These are phyloP conservation scores for Beroe ovata DNA, from an alignment of 37 sponge, comb jelly and placozoan genomes.

Conservation along the genomic window DNA sequence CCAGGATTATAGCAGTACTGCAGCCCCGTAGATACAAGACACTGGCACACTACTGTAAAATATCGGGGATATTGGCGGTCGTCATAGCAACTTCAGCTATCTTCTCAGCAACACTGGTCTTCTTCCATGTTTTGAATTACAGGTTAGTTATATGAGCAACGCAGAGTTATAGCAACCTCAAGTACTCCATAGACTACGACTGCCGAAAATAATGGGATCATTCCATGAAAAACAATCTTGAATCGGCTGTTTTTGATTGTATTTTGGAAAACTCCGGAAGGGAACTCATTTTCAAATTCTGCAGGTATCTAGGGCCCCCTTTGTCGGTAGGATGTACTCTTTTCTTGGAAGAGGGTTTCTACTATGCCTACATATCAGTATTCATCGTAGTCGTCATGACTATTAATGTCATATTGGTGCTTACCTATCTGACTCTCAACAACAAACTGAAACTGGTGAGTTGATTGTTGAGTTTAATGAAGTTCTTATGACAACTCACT, in stretches of 20 bases:
- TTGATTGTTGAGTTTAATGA: too few species aligned
- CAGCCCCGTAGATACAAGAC: not conserved
- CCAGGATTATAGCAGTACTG: conserved; percentile 7
- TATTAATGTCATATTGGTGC: not conserved
- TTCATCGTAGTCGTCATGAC: not conserved
- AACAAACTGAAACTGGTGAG: not conserved
- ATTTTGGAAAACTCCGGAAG: too few species aligned
- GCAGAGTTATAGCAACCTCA: too few species aligned
- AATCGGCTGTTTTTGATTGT: too few species aligned
- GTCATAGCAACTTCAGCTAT: not conserved
- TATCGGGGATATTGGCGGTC: not conserved
- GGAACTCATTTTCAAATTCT: too few species aligned
- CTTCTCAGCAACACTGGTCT: not conserved
- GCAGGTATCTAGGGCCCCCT: not conserved
- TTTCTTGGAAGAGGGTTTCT: not conserved
- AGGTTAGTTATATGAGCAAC: too few species aligned
- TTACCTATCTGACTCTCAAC: not conserved
- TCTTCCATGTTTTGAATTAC: not conserved
- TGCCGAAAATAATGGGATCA: too few species aligned
- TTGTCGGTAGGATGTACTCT: not conserved
- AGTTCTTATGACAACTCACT: too few species aligned
- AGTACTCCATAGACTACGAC: too few species aligned
- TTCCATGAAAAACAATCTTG: too few species aligned
- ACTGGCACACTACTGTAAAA: not conserved
- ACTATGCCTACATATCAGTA: not conserved